Evolutionary conservation across 2,888 invertebrate genomes (phyloP), one percentile per base, ranked within the genome.

Genomic region (Dioctria rufipes): DNA sequence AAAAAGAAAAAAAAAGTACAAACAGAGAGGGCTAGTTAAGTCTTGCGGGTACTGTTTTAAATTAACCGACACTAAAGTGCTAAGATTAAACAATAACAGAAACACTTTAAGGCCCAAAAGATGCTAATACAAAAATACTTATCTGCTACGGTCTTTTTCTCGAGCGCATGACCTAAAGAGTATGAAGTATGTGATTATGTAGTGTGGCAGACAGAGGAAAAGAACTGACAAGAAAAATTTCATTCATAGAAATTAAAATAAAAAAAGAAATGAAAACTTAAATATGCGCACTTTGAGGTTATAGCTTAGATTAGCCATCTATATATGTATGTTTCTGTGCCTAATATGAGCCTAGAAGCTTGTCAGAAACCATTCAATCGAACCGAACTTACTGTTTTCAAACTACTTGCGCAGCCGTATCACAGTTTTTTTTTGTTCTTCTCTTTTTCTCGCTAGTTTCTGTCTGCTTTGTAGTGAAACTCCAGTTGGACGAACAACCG

Each of bases 81-180:
- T 42, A 71, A 80, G 71, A 71, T 69, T 80, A 80, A 73, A 80
- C 80, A 80, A 80, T 80, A 80, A 80, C 80, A 73, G 80, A 80
- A 80, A 46, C 8, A 46, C 5, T 5, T 46, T 6, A 5, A 46
- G 46, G 46, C 8, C 46, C 5, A 8, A 8, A 46, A 46, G 46
- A 46, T 8, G 46, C 46, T 46, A 46, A 46, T 25, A 25, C 25
- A 25, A 25, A 25, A 25, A 25, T 25, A 25, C 25, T 25, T 25
- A 25, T 25, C 25, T 25, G 25, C 25, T 25, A 25, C 25, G 25
- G 25, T 25, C 25, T 25, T 25, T n/a, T 2, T 0, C 25, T 25
- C 25, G 25, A 25, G 25, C 25, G 25, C 25, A 25, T 25, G 25
- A 25, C 25, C 25, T 25, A 25, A 25, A 25, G 25, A 25, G 25